Conservation (phyloP, 2,797 vertebrate species). For the Tadarida brasiliensis region DNA sequence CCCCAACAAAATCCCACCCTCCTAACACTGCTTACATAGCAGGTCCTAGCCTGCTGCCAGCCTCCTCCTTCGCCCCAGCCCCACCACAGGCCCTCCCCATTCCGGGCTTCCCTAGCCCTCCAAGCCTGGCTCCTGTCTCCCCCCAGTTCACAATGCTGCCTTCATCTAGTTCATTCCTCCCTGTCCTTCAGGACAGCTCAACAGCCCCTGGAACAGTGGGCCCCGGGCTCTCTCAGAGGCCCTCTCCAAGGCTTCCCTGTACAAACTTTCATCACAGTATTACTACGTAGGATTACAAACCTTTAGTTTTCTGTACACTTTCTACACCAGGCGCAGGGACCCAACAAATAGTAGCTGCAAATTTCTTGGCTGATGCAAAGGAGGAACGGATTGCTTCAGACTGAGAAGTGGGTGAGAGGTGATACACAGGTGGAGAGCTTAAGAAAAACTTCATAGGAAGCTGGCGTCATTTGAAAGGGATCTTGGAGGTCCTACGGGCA, state of each 20-base stretch:
- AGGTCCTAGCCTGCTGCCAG: background rate
- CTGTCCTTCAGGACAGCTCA: background rate
- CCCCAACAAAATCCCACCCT: background rate
- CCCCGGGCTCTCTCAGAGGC: background rate
- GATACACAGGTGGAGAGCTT: background rate
- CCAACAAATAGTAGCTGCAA: background rate
- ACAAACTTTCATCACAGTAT: background rate
- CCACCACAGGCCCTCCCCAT: background rate
- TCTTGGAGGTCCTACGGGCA: background rate
- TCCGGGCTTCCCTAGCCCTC: no score
- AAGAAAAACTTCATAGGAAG: background rate
- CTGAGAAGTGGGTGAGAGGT: background rate
- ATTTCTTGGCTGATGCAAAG: background rate
- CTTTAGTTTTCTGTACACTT: background rate
- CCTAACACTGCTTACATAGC: background rate
- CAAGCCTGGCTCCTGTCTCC: no score
- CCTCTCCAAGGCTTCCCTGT: background rate
- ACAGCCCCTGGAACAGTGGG: background rate
- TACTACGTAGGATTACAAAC: background rate
- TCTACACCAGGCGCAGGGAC: background rate
- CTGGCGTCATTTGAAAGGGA: background rate
- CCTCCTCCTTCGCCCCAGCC: background rate
- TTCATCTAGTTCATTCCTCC: background rate
- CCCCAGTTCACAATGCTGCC: background rate
- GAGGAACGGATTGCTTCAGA: background rate